Evolutionary conservation across 2,113 vertebrate genomes (phyloP), one percentile per base, ranked within the genome.

Genomic region (Zingel zingel): DNA sequence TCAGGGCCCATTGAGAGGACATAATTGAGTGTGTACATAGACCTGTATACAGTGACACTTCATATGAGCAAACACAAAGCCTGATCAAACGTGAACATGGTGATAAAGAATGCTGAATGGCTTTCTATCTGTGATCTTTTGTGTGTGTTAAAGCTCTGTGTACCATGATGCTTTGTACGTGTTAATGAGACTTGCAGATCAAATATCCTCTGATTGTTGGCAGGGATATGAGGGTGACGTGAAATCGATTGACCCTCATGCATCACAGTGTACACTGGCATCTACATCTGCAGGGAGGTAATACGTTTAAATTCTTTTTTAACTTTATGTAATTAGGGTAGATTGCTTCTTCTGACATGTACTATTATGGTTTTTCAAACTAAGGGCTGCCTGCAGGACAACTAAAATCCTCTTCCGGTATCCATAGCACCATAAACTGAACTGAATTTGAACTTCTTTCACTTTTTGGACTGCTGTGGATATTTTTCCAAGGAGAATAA

Each of bases 51-150:
- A 73, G 71, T 79, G 84, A 88, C 77, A 88, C 82, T 86, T 92
- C 79, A 81, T 88, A 79, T 86, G 76, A 84, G 77, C 87, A 86
- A 86, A 91, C 82, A 90, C 73, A 90, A 88, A 91, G 84, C 65
- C 86, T 63, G 88, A 90, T 90, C 90, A 88, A 88, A 92, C 88
- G 75, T 64, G 54, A 83, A 81, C 79, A 48, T 4, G 13, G 23
- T 8, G 19, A 74, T 39, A 61, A 71, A 83, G 84, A 80, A 79
- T 70, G 88, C 79, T 78, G 62, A 80, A 82, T 62, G 69, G 73
- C 68, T 63, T 45, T 79, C 78, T 86, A 45, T 82, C 58, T 87
- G 74, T 85, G 88, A 83, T 86, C 81, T 27, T 53, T 65, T 54
- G 74, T 23, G 80, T 74, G 69, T 79, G 77, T 51, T 58, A 71